Evolutionary conservation across 2,888 invertebrate species (phyloP).

Genomic region (Yponomeuta sedellus): DNA sequence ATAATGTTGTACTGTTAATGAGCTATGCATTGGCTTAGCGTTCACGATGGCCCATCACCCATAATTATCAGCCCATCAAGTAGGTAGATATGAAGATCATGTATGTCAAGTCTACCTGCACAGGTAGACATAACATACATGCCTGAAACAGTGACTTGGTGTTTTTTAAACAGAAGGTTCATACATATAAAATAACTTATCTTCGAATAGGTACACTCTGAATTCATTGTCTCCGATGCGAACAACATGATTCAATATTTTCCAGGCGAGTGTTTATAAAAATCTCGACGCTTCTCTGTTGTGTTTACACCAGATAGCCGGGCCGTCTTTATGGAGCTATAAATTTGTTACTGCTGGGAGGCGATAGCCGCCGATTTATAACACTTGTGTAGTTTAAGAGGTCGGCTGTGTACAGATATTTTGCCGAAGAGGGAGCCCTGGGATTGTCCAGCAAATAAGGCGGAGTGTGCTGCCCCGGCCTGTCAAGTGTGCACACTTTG

Average conservation of each 20-base stretch:
- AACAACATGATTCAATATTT: slow-evolving; percentile 11
- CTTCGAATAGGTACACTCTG: neutral
- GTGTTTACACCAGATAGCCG: slow-evolving; percentile 41
- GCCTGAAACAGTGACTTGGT: too few relatives aligned
- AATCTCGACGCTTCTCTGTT: slow-evolving; percentile 18
- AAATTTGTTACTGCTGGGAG: slow-evolving; percentile 58
- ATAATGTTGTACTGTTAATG: too few relatives aligned
- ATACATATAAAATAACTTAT: neutral
- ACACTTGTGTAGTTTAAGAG: slow-evolving; percentile 44
- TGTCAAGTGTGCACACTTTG: too few relatives aligned
- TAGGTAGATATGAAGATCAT: too few relatives aligned
- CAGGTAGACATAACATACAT: too few relatives aligned
- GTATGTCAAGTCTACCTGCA: too few relatives aligned
- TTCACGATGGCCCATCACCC: too few relatives aligned
- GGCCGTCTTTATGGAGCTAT: slow-evolving; percentile 57
- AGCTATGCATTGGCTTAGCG: too few relatives aligned
- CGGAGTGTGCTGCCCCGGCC: too few relatives aligned
- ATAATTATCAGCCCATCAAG: too few relatives aligned
- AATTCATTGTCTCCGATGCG: neutral
- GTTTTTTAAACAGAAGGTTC: too few relatives aligned
- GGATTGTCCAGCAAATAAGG: neutral
- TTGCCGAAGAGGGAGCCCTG: neutral
- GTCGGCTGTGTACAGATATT: slow-evolving; percentile 24
- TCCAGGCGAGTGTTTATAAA: neutral
- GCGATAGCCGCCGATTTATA: slow-evolving; percentile 63